phyloP scores from a whole-genome alignment of 2,888 invertebrate species.

The Schizaphis graminum region DNA sequence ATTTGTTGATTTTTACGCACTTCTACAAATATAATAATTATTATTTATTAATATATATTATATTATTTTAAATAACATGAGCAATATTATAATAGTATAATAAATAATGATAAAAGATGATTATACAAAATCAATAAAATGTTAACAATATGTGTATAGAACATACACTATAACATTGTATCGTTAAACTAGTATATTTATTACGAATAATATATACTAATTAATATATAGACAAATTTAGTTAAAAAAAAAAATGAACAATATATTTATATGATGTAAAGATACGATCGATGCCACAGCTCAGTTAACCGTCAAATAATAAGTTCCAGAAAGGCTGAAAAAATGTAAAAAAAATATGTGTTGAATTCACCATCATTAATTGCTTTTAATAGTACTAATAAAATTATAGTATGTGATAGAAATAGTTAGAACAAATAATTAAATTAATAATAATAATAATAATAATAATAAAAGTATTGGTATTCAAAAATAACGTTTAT shows the following conservation, averaged over 20 bases:
- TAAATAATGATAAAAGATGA: not conserved
- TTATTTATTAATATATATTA: not conserved
- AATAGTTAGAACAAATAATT: not conserved
- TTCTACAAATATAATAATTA: not conserved
- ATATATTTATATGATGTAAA: not conserved
- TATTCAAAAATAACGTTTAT: not conserved
- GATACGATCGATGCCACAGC: not conserved
- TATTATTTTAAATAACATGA: not conserved
- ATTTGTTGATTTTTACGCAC: not conserved
- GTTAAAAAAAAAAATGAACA: not conserved
- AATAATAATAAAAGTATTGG: too few species aligned
- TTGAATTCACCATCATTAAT: not conserved
- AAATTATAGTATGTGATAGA: not conserved
- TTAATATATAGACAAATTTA: not conserved
- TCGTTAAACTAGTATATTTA: not conserved
- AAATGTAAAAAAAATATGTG: not conserved
- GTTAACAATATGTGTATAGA: not conserved
- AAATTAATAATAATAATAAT: not conserved
- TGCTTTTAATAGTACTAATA: not conserved
- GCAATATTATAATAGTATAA: not conserved
- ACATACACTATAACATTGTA: not conserved
- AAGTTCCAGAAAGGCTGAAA: constrained; percentile 39
- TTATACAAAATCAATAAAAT: not conserved
- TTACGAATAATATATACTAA: not conserved
- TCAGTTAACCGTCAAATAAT: constrained; percentile 14